Percentiles rank a stretch among this genome's conserved stretches.
Evolutionary conservation across 2,888 invertebrate species (phyloP).

Genomic region (Diarsia rubi): DNA sequence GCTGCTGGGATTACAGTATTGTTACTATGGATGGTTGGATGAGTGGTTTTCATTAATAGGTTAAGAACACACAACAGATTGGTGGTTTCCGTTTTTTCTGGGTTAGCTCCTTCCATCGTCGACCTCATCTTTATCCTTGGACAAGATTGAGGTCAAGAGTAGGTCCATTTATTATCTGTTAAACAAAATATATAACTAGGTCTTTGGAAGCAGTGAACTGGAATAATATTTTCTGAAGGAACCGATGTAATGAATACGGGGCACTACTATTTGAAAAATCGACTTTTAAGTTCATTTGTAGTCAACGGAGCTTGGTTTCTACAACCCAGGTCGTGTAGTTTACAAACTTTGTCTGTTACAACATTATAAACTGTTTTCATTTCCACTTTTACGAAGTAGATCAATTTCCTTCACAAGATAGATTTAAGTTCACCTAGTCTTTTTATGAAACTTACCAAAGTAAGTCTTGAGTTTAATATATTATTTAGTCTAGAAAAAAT

Average conservation of each 20-base stretch:
- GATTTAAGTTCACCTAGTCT: conserved; percentile 40
- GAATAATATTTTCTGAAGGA: neutral
- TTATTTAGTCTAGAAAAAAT: conserved; percentile 36
- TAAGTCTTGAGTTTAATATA: conserved; percentile 21
- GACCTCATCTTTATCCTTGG: no score
- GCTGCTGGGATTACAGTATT: neutral
- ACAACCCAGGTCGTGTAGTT: conserved; percentile 29
- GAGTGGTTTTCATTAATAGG: neutral
- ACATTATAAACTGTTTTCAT: conserved; percentile 52
- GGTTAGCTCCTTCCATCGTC: no score
- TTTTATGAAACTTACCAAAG: conserved; percentile 38
- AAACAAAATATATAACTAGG: neutral
- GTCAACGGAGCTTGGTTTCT: conserved; percentile 26
- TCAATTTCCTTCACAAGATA: conserved; percentile 43
- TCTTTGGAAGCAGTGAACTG: neutral
- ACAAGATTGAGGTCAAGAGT: no score
- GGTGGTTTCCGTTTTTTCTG: no score
- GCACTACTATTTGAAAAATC: conserved; percentile 1
- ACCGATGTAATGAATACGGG: no score
- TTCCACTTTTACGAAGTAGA: conserved; percentile 49
- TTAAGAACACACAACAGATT: neutral
- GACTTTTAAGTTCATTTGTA: conserved; percentile 32
- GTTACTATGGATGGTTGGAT: neutral
- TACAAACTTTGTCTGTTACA: conserved; percentile 44
- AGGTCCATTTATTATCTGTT: no score